A percentile compares a stretch with the other conserved stretches of the same genome.
These are phyloP conservation scores for Popillia japonica DNA, from an alignment of 1,140 invertebrate species.

Conservation along the genomic window DNA sequence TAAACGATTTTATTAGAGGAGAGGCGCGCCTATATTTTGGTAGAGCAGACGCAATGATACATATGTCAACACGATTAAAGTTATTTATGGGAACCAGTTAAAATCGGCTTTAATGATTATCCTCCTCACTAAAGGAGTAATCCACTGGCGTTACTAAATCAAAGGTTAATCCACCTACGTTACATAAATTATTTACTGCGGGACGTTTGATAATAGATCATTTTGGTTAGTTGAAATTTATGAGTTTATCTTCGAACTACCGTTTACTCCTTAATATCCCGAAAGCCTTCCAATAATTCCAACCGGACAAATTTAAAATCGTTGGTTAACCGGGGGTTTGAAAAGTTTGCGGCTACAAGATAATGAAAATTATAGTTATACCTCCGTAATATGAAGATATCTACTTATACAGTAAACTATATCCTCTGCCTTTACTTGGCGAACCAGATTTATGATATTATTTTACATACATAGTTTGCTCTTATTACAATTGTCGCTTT, in stretches of 20 bases:
- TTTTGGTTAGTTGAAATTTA: slow-evolving; percentile 42
- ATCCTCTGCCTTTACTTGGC: too few relatives aligned
- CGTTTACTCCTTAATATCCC: slow-evolving; percentile 28
- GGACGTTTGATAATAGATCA: slow-evolving; percentile 48
- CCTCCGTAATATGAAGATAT: too few relatives aligned
- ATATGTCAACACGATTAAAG: slow-evolving; percentile 49
- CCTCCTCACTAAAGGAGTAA: slow-evolving; percentile 45
- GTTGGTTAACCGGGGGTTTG: background rate
- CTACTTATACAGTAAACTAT: too few relatives aligned
- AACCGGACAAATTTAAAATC: slow-evolving; percentile 8
- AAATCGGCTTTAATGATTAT: slow-evolving; percentile 52
- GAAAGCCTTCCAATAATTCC: slow-evolving; percentile 26
- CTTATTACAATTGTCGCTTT: too few relatives aligned
- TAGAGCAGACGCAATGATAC: slow-evolving; percentile 31
- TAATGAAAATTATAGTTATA: slow-evolving; percentile 30
- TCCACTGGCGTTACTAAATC: slow-evolving; percentile 47
- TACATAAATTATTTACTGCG: slow-evolving; percentile 50
- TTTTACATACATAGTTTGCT: too few relatives aligned
- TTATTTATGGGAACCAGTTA: slow-evolving; percentile 48
- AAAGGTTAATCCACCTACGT: slow-evolving; percentile 51
- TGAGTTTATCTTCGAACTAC: slow-evolving; percentile 37
- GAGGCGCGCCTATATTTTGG: background rate
- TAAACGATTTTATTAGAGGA: slow-evolving; percentile 11
- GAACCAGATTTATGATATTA: too few relatives aligned
- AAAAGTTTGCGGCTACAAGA: background rate